Evolutionary conservation across 2,888 invertebrate species (phyloP).

Genomic region (Drosophila kambysellisi): DNA sequence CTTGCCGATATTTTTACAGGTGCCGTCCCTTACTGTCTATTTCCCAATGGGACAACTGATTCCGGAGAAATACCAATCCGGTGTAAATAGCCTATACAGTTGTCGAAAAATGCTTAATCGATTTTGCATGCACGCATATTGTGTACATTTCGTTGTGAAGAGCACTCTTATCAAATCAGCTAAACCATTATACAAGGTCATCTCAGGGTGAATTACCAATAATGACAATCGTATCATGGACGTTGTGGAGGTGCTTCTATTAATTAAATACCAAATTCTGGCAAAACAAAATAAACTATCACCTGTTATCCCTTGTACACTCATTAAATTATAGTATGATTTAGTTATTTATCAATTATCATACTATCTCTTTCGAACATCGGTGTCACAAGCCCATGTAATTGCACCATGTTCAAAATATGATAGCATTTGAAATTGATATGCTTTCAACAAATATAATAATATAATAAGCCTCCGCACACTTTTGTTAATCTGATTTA

Average conservation of each 20-base stretch:
- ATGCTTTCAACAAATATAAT: neutral
- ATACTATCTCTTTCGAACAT: neutral
- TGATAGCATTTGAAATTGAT: neutral
- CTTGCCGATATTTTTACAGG: neutral
- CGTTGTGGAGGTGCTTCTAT: neutral
- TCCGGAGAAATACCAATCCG: neutral
- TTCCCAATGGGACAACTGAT: neutral
- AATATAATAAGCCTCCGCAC: neutral
- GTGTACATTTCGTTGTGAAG: neutral
- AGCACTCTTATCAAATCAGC: neutral
- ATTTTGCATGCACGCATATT: neutral
- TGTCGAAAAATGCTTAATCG: neutral
- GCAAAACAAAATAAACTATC: neutral
- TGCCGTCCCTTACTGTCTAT: neutral
- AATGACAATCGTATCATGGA: neutral
- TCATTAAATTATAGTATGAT: neutral
- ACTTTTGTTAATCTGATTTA: neutral
- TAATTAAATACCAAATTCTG: neutral
- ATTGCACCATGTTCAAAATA: neutral
- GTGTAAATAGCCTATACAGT: neutral
- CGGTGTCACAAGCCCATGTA: neutral
- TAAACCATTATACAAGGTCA: neutral
- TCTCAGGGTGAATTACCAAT: neutral
- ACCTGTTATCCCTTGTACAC: neutral
- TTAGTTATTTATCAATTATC: neutral